A percentile compares a stretch with the other conserved stretches of the same genome.
Conservation (phyloP, 2,113 vertebrate species). For the Elanoides forficatus region DNA sequence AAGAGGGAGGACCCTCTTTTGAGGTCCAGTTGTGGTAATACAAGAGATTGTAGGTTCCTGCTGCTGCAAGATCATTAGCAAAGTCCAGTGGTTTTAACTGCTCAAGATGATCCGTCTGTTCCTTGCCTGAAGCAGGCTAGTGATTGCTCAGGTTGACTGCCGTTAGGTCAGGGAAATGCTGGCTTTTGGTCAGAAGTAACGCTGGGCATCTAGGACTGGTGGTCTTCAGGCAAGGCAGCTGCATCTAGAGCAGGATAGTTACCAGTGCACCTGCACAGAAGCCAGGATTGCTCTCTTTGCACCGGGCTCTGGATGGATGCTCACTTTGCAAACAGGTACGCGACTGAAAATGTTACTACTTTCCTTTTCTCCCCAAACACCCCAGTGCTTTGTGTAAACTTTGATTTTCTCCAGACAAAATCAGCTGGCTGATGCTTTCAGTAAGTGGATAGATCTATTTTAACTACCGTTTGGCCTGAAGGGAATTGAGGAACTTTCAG, state of each 20-base stretch:
- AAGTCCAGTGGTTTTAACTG: background rate
- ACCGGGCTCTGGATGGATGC: background rate
- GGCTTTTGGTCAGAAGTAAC: background rate
- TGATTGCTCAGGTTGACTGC: background rate
- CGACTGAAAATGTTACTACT: background rate
- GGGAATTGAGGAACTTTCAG: background rate
- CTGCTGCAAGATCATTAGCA: background rate
- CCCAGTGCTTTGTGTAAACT: background rate
- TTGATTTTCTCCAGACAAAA: background rate
- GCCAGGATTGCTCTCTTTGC: background rate
- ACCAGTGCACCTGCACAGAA: background rate
- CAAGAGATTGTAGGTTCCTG: background rate
- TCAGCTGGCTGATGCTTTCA: background rate
- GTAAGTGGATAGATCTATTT: background rate
- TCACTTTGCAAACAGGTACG: background rate
- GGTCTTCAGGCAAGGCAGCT: background rate
- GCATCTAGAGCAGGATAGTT: background rate
- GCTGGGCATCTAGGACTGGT: background rate
- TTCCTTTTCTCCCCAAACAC: background rate
- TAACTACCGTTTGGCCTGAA: background rate
- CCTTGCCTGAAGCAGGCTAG: background rate
- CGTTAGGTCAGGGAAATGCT: background rate
- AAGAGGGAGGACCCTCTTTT: background rate
- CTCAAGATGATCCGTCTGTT: background rate
- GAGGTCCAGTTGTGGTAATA: background rate